phyloP scores from a whole-genome alignment of 2,113 vertebrate genomes.

The Hippocampus barbouri region DNA sequence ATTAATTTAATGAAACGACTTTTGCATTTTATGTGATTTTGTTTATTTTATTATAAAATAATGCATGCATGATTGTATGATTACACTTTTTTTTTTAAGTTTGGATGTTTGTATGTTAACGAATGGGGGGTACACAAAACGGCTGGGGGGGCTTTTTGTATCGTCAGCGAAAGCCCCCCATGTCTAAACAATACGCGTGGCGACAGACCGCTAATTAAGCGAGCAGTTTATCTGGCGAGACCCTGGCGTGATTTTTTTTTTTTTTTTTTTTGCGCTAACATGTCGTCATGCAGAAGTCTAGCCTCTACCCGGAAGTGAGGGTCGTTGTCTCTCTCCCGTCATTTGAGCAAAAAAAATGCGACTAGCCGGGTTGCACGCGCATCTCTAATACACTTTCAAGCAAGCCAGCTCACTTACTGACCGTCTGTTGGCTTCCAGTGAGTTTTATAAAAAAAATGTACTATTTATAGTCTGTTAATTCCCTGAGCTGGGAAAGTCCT shows the following conservation, averaged over 20 bases:
- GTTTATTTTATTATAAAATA: too few relatives aligned
- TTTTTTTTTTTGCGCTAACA: neutral
- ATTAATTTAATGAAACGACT: too few relatives aligned
- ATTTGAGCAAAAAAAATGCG: neutral
- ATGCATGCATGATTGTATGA: too few relatives aligned
- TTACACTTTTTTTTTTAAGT: too few relatives aligned
- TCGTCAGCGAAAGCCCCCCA: neutral
- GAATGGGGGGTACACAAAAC: neutral
- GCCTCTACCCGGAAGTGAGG: conserved; percentile 17
- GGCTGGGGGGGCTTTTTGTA: neutral
- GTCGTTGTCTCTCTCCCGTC: neutral
- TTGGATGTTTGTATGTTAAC: neutral
- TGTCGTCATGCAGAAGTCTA: neutral
- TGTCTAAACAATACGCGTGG: conserved; percentile 46
- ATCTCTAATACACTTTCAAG: neutral
- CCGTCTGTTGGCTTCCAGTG: neutral
- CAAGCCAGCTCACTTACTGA: conserved; percentile 19
- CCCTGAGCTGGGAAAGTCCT: conserved; percentile 42
- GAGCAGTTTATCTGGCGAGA: too few relatives aligned
- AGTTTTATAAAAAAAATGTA: conserved; percentile 8
- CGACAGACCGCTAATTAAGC: conserved; percentile 45
- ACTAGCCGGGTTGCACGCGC: neutral
- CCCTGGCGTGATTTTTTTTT: neutral
- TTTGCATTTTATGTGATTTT: too few relatives aligned
- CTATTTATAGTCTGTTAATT: conserved; percentile 34